phyloP scores from a whole-genome alignment of 1,140 invertebrate species.

The Papilio aristodemus region DNA sequence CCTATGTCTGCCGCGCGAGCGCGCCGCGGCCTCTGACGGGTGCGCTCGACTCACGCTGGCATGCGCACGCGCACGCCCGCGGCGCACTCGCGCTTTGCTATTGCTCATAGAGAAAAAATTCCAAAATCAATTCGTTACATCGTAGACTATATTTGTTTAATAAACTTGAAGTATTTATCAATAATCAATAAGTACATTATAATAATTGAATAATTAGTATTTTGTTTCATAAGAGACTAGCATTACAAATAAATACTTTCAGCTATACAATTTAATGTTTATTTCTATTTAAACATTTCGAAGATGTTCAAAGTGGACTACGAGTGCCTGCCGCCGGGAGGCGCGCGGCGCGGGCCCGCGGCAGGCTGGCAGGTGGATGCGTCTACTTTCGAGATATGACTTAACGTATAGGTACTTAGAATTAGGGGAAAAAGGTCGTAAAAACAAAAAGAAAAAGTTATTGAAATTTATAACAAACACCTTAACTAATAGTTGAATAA shows the following conservation, averaged over 20 bases:
- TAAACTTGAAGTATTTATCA: constrained; percentile 80
- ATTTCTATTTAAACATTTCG: constrained; percentile 79
- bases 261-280: constrained; percentile 80
- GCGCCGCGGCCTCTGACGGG: constrained; percentile 31
- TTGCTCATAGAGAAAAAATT: constrained; percentile 75
- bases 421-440: constrained; percentile 77
- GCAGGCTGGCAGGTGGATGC: constrained; percentile 64
- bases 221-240: constrained; percentile 80
- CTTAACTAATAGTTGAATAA: constrained; percentile 79
- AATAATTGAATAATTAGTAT: constrained; percentile 81
- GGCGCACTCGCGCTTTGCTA: constrained; percentile 54
- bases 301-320: constrained; percentile 78
- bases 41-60: constrained; percentile 23
- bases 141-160: constrained; percentile 78
- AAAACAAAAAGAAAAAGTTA: constrained; percentile 78
- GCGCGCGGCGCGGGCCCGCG: constrained; percentile 55
- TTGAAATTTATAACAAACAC: constrained; percentile 80
- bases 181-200: constrained; percentile 81
- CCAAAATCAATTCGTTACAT: constrained; percentile 78
- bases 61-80: constrained; percentile 27
- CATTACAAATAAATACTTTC: constrained; percentile 80
- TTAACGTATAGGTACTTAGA: constrained; percentile 76
- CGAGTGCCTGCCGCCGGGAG: constrained; percentile 57
- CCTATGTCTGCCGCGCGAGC: constrained; percentile 55
- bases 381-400: constrained; percentile 78